Evolutionary conservation across 1,140 invertebrate species (phyloP), one percentile per base, ranked within the genome.

Genomic region (Contarinia nasturtii): DNA sequence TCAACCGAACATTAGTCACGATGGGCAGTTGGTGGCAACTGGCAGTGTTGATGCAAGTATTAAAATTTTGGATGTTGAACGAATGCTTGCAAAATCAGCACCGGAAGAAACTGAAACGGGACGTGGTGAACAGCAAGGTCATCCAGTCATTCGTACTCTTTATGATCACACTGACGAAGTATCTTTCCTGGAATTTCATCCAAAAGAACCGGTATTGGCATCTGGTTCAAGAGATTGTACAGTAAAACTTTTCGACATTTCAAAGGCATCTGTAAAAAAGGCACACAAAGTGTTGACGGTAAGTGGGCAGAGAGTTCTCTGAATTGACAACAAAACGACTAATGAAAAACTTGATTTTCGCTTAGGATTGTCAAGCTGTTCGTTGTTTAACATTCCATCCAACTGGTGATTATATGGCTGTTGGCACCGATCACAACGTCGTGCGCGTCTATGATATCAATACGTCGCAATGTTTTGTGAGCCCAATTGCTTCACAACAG

Each of bases 131-230:
- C 75, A 87, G 53, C 86, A 93, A 57, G 88, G 88, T 1, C 94
- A 98, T 71, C 95, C 95, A 2, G 94, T 98, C 27, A 98, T 98
- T 52, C 73, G 94, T 49, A 98, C 95, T 7, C 67, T 98, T n/a
- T 98, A 98, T 61, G 95, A 98, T 66, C 94, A 98, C 63, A 77
- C 88, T 42, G 92, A 95, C 67, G 95, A 98, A 73, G 93, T 98
- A 0, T 95, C 91, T 0, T 88, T 84, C 55, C 64, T 98, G 17
- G 90, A 95, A 55, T 99, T 99, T 68, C 95, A 98, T 69, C 95
- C 95, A 0, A 75, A 78, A 41, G 85, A 89, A 55, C 86, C 90
- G 50, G 83, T 98, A 55, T 70, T 98, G 18, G 85, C 86, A 1
- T 97, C 92, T 7, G 95, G 93, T 0, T 92, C 89, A 37, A 74